These are phyloP conservation scores for Nyctibius bracteatus DNA, from an alignment of 2,113 vertebrate species.

Conservation along the genomic window DNA sequence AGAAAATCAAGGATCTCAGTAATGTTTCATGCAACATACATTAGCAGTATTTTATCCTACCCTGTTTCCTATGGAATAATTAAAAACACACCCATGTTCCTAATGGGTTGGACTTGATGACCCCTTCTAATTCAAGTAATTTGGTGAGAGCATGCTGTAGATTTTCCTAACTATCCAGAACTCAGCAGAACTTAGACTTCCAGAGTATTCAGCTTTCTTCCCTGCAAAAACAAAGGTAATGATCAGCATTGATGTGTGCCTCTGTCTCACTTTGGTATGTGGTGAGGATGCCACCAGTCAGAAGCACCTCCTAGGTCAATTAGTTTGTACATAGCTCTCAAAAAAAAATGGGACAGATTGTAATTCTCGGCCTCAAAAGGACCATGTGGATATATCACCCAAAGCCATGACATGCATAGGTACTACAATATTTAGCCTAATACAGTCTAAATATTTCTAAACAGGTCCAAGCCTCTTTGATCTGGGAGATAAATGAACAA, in stretches of 20 bases:
- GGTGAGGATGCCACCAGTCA: neutral
- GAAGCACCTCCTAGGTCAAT: neutral
- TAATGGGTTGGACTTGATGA: neutral
- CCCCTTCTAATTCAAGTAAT: neutral
- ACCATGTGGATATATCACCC: neutral
- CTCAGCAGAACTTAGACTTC: neutral
- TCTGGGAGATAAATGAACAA: neutral
- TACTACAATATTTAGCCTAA: neutral
- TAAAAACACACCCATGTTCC: neutral
- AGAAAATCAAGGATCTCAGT: neutral
- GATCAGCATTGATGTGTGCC: neutral
- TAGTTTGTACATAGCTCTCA: neutral
- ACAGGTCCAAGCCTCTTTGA: neutral
- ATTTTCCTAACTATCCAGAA: neutral
- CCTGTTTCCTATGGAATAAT: neutral
- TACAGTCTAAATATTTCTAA: neutral
- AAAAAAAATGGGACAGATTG: neutral
- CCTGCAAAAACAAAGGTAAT: neutral
- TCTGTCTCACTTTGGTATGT: accelerated
- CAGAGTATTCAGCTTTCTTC: neutral
- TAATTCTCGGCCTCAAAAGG: neutral
- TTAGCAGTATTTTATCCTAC: neutral
- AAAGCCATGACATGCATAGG: neutral
- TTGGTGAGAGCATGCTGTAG: neutral
- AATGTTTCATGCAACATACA: neutral